phyloP scores from a whole-genome alignment of 1,140 invertebrate genomes.

The Drosophila santomea region DNA sequence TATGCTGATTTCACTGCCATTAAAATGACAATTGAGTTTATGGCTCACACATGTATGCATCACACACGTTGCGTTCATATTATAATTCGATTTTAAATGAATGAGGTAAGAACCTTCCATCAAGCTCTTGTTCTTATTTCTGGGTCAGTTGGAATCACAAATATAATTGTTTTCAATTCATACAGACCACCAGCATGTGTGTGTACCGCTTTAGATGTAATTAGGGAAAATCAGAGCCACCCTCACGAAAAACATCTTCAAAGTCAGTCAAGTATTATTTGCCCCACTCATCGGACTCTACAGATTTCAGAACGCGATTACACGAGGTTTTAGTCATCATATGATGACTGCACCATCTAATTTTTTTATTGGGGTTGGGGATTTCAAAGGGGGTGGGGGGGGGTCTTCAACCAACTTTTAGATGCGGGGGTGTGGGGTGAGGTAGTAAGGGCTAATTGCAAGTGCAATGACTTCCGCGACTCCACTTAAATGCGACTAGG shows the following conservation, averaged over 20 bases:
- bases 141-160: not conserved
- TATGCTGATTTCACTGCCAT: slow-evolving; percentile 7
- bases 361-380: slow-evolving; percentile 5
- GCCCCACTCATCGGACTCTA: slow-evolving; percentile 5
- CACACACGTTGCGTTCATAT: no score
- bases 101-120: no score
- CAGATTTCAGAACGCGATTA: slow-evolving; percentile 3
- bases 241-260: slow-evolving; percentile 3
- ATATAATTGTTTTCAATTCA: slow-evolving; percentile 7
- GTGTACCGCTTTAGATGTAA: slow-evolving; percentile 23
- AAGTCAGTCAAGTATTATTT: slow-evolving; percentile 12
- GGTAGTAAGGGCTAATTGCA: slow-evolving; percentile 38
- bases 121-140: not conserved
- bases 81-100: not conserved
- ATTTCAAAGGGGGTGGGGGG: no score
- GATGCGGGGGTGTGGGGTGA: not conserved
- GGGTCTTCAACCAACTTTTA: not conserved
- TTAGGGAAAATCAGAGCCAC: not conserved
- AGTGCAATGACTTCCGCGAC: slow-evolving; percentile 73
- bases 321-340: slow-evolving; percentile 1
- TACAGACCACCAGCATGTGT: slow-evolving; percentile 15
- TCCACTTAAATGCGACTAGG: slow-evolving; percentile 66
- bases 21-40: no score
- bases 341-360: slow-evolving; percentile 15
- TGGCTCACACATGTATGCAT: no score